Base-by-base conservation (phyloP, 2,797 vertebrate genomes). In the Ceryle rudis region DNA sequence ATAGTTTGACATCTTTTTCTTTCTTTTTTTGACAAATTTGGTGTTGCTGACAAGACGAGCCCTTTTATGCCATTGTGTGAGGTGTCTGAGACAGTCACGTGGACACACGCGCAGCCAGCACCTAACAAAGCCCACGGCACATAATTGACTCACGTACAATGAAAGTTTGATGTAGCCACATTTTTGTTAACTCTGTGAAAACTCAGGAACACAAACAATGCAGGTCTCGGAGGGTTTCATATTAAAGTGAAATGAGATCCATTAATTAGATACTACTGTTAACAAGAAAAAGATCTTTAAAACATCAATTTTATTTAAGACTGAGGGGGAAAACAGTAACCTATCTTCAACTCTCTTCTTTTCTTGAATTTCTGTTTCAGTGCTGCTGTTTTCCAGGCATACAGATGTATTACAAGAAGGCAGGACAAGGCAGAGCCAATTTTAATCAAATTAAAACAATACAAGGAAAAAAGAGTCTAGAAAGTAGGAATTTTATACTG, bases 101-200 rank as follows among this genome's bases (percentile, higher is more conserved):
- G 97, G 65, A 66, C 0, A 4, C 37, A 16, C 31, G 35, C 49
- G 9, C 94, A 61, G 95, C 73, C 90, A 64, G 91, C 10, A 67
- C 95, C 95, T 62, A 86, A 97, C 96, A 97, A 96, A 98, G 96
- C 73, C 80, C 19, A 0, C 37, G 31, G 95, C 9, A 2, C 91
- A 55, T 33, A 70, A 11, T 21, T 97, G 96, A 93, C 91, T 58
- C 33, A 9, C 29, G 19, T 26, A 95, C 93, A 98, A 93, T 91
- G 91, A 91, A 96, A 96, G 91, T 93, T 94, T 95, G 88, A 65
- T 86, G 95, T 95, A 96, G 81, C 94, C 97, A 96, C 95, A 77
- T 97, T 96, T 97, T 91, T 96, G 93, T 91, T 61, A 94, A 85
- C 83, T 77, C 60, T 93, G 33, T 95, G 94, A 93, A 96, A 96